A percentile compares a stretch with the other conserved stretches of the same genome.
phyloP scores from a whole-genome alignment of 53 echinoderm and acorn worm genomes.

The Hippasteria phrygiana region DNA sequence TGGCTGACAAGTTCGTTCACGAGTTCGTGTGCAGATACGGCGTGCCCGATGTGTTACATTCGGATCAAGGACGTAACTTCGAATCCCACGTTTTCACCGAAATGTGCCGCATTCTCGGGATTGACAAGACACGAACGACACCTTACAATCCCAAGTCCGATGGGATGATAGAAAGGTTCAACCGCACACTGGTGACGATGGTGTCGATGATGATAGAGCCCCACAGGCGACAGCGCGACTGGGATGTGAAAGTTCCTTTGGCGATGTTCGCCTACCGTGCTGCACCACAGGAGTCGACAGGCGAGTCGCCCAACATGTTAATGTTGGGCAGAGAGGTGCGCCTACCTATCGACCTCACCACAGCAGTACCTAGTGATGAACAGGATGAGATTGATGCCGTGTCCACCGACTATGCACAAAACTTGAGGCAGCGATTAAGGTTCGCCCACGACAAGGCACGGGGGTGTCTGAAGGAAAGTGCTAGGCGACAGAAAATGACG shows the following conservation, averaged over 20 bases:
- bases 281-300: constrained; percentile 17
- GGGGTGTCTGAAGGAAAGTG: neutral
- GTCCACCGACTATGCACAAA: too few species aligned
- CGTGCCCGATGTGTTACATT: constrained; percentile 56
- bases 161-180: constrained; percentile 57
- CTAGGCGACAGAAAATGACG: neutral
- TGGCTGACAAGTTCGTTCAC: constrained; percentile 14
- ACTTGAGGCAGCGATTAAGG: neutral
- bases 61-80: constrained; percentile 66
- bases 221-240: neutral
- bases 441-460: neutral
- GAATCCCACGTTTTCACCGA: constrained; percentile 52
- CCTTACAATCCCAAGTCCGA: constrained; percentile 46
- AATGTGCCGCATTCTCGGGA: constrained; percentile 14
- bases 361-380: neutral
- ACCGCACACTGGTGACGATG: constrained; percentile 43
- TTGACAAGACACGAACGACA: constrained; percentile 21
- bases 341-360: neutral
- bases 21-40: constrained; percentile 70
- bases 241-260: neutral
- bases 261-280: neutral
- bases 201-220: constrained; percentile 22
- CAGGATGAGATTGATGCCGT: neutral
- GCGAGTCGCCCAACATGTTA: constrained; percentile 10
- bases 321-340: neutral